These are phyloP conservation scores for Danio aesculapii DNA, from an alignment of 2,797 vertebrate species.

Conservation along the genomic window DNA sequence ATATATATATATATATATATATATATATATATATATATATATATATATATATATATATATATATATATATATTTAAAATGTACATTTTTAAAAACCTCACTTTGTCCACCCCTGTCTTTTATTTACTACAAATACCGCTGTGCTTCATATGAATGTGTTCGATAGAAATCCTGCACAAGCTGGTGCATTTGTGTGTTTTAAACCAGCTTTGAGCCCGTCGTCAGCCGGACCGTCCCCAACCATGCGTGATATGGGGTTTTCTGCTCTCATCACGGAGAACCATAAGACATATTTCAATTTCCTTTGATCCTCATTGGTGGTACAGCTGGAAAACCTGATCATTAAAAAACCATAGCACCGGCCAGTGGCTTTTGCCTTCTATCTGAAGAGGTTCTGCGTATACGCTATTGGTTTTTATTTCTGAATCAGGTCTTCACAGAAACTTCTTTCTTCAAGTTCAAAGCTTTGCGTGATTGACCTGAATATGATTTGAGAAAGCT, in stretches of 20 bases:
- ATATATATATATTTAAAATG: background rate
- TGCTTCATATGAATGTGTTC: background rate
- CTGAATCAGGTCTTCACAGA: constrained; percentile 20
- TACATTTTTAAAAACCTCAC: background rate
- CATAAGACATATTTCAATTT: constrained; percentile 37
- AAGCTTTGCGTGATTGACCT: constrained; percentile 36
- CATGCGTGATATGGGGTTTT: constrained; percentile 7
- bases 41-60: too few relatives aligned
- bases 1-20: too few relatives aligned
- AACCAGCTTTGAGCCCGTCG: constrained; percentile 22
- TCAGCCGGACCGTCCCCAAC: constrained; percentile 21
- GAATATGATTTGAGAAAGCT: constrained; percentile 36
- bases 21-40: too few relatives aligned
- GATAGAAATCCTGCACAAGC: background rate
- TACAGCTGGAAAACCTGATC: constrained; percentile 38
- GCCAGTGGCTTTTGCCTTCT: constrained; percentile 25
- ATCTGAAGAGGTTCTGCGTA: constrained; percentile 1
- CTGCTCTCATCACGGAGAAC: constrained; percentile 26
- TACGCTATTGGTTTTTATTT: background rate
- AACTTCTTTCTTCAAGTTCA: constrained; percentile 38
- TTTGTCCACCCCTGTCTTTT: background rate
- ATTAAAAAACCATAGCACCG: constrained; percentile 32
- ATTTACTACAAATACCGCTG: background rate
- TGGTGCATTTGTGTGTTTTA: constrained; percentile 14
- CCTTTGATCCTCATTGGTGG: constrained; percentile 46